Conservation (phyloP, 2,888 invertebrate genomes). For the Lottia scabra region DNA sequence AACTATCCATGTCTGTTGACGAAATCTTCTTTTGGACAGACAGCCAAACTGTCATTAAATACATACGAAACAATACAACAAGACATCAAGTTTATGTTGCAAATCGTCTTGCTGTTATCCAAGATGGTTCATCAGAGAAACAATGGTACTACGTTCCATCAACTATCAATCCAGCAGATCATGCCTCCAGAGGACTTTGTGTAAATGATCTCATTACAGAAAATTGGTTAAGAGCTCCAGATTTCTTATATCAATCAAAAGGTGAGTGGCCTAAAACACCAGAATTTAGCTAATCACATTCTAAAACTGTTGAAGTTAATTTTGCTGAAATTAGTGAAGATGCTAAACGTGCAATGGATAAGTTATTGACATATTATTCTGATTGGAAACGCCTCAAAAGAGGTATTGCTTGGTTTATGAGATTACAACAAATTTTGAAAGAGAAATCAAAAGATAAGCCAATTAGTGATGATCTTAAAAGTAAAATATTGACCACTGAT, state of each 20-base stretch:
- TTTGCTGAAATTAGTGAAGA: no score
- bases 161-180: constrained; percentile 29
- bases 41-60: constrained; percentile 14
- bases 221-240: constrained; percentile 29
- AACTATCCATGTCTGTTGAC: not conserved
- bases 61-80: constrained; percentile 8
- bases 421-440: no score
- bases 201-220: constrained; percentile 15
- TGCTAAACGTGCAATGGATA: no score
- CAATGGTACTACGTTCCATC: constrained; percentile 30
- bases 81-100: constrained; percentile 15
- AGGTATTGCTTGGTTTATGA: no score
- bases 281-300: not conserved
- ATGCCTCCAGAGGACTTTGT: constrained; percentile 26
- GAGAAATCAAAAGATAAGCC: not conserved
- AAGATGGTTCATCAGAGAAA: constrained; percentile 8
- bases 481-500: not conserved
- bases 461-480: not conserved
- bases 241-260: constrained; percentile 17
- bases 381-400: no score
- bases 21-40: constrained; percentile 18
- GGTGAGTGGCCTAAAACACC: constrained; percentile 1
- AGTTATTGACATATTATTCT: no score
- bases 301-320: no score
- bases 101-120: constrained; percentile 9